Base-by-base conservation (phyloP, 1,140 invertebrate species). In the Orius insidiosus region DNA sequence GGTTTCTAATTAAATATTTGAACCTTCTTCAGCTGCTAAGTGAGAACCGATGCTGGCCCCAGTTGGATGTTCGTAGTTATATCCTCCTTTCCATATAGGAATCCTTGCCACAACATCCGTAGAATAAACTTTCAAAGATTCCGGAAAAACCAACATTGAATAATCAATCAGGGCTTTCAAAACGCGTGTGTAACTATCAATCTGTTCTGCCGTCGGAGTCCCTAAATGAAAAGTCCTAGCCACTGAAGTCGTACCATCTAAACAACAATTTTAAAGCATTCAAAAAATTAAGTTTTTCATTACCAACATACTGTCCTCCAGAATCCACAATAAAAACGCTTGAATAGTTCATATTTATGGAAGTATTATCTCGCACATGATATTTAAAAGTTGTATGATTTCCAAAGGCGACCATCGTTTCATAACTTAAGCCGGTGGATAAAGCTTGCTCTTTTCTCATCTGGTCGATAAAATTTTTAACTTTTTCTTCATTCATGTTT, bases 331-430 rank as follows among this genome's bases (percentile, higher is more conserved):
- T 49, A 1, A 62, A 46, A 8, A 56, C 52, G 37, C 49, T 56
- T 13, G 47, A 70, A 19, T 68, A 72, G 11, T 71, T 75, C 4
- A 97, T 75, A n/a, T 61, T 54, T 37, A 69, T 62, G 57, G 83
- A 78, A 6, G 85, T 86, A 14, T 72, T 72, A 48, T 74, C 71
- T 10, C 70, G 78, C 0, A 85, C 78, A 49, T 74, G 72, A 61
- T 98, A 98, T 61, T 96, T 90, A 4, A 93, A 87, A 0, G 94
- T 88, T 0, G 74, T 85, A 64, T 96, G 85, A 8, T 79, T 63
- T 0, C 89, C 93, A 56, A 80, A 89, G 1, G 80, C 86, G 2
- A 83, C 87, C 39, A 95, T 89, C 0, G 93, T 96, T 18, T 74
- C 67, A 67, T 97, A 93, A 43, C 76, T 79, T 7, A 83, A 67